These are phyloP conservation scores for Dinomys branickii DNA, from an alignment of 2,113 vertebrate genomes.

Conservation along the genomic window DNA sequence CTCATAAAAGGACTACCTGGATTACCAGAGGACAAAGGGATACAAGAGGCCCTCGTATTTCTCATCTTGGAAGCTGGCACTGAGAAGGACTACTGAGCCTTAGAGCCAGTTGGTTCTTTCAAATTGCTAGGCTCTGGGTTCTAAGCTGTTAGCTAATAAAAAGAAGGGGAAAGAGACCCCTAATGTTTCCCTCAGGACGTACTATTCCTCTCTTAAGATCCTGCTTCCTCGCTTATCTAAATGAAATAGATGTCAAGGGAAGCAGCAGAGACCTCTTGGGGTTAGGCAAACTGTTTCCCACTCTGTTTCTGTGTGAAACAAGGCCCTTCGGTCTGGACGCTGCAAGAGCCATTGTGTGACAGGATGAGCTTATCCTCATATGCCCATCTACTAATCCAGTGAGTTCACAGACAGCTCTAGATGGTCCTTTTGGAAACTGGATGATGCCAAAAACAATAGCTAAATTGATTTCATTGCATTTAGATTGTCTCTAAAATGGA, in stretches of 20 bases:
- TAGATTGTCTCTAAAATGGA: constrained; percentile 1
- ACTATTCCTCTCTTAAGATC: not conserved
- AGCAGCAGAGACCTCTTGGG: not conserved
- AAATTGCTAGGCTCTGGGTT: not conserved
- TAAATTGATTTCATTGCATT: constrained; percentile 41
- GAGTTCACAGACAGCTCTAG: not conserved
- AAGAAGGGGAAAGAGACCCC: not conserved
- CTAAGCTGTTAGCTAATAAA: not conserved
- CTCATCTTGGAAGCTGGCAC: not conserved
- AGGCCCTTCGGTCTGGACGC: not conserved
- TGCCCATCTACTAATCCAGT: not conserved
- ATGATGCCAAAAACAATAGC: constrained; percentile 29
- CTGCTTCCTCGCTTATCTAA: not conserved
- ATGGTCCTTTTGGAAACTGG: constrained; percentile 33
- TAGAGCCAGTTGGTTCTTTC: not conserved
- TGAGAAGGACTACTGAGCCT: not conserved
- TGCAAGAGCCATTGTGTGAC: not conserved
- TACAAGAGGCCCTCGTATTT: not conserved
- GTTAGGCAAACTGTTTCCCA: constrained; percentile 2
- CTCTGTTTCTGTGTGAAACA: constrained; percentile 40
- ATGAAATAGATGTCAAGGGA: not conserved
- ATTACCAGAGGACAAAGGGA: not conserved
- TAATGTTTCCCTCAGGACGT: not conserved
- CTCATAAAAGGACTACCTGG: not conserved
- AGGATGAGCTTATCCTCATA: not conserved